phyloP scores from a whole-genome alignment of 2,888 invertebrate genomes.

The Zootermopsis nevadensis region DNA sequence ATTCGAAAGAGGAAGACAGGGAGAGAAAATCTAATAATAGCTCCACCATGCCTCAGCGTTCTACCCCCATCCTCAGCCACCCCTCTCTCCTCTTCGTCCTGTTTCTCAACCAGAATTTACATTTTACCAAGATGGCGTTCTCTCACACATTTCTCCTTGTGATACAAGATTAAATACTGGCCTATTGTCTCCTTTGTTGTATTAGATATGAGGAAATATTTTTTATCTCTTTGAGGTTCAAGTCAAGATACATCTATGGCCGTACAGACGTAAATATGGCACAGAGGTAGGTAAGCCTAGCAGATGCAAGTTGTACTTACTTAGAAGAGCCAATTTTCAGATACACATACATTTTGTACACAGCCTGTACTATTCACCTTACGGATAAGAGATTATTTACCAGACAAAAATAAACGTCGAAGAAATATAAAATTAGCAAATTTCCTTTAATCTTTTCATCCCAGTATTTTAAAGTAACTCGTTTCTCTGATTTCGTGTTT shows the following conservation, averaged over 20 bases:
- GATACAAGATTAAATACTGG: conserved; percentile 27
- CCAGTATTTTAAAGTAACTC: no score
- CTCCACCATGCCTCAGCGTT: conserved; percentile 35
- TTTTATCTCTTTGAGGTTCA: conserved; percentile 21
- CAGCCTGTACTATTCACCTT: no score
- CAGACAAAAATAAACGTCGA: no score
- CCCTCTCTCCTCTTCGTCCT: conserved; percentile 19
- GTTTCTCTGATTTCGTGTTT: no score
- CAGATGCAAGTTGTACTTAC: no score
- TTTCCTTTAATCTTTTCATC: no score
- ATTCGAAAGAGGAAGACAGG: conserved; percentile 22
- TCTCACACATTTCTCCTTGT: neutral
- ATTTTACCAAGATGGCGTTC: conserved; percentile 38
- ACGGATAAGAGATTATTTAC: no score
- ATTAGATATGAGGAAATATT: conserved; percentile 15
- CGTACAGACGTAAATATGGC: neutral
- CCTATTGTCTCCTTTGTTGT: conserved; percentile 36
- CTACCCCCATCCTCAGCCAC: neutral
- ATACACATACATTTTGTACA: no score
- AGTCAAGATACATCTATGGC: neutral
- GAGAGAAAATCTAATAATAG: conserved; percentile 41
- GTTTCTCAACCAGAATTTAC: conserved; percentile 35
- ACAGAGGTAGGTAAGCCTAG: neutral
- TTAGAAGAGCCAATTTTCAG: no score
- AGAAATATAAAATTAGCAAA: no score